Base-by-base conservation (phyloP, 2,113 vertebrate species). In the Marmota flaviventris region DNA sequence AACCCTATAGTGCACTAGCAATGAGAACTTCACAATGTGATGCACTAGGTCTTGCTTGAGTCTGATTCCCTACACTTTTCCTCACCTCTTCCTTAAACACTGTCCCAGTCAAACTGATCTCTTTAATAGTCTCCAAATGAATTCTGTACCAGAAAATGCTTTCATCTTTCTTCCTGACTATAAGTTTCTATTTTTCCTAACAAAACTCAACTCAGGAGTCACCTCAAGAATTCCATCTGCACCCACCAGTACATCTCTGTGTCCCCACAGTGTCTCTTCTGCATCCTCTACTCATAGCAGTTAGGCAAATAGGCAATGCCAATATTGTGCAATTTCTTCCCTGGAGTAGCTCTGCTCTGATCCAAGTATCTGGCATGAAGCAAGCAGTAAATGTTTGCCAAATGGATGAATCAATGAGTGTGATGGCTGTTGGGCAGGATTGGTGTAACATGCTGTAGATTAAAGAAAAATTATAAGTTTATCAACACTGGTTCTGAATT, bases 381-480 rank as follows among this genome's bases (percentile, higher is more conserved):
- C 12, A 89, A 34, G 67, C 20, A 75, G 12, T 56, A 83, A 91
- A 63, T 75, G 24, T 92, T 78, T 84, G 24, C 32, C 2, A 32
- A 58, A 72, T 72, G n/a, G 48, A 67, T 39, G 5, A 63, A 65
- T 32, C 16, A 73, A 79, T 25, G 29, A 70, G 42, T 37, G 2
- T 39, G 5, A 13, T 32, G 39, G 16, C 45, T 89, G 13, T 27
- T 70, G 37, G 29, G 34, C 6, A 84, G 27, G 37, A 63, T 10
- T 20, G 42, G 29, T 7, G 32, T 3, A 73, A 67, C 17, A 65
- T 79, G 2, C 22, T 91, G 5, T 18, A 85, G 65, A 85, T 11
- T 48, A 78, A 81, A 85, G 75, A 51, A 72, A 86, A 34, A 32
- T 51, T 92, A 3, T n/a, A 86, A 92, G 2, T 85, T 76, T 58